A percentile compares a stretch with the other conserved stretches of the same genome.
These are phyloP conservation scores for Euplexia lucipara DNA, from an alignment of 2,888 invertebrate species.

Conservation along the genomic window DNA sequence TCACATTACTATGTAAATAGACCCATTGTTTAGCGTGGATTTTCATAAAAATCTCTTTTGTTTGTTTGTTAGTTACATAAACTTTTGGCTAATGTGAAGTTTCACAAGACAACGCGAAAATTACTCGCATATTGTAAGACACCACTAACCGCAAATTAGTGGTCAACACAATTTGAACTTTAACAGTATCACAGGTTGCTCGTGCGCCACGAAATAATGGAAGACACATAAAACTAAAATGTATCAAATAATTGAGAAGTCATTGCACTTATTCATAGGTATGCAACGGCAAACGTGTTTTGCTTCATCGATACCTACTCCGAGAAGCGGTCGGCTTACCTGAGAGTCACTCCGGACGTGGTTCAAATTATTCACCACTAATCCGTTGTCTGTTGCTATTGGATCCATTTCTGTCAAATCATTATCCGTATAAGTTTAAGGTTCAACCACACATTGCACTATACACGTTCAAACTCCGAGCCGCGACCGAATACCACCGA, in stretches of 20 bases:
- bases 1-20: constrained; percentile 52
- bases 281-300: constrained; percentile 88
- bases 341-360: constrained; percentile 89
- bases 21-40: constrained; percentile 37
- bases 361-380: constrained; percentile 89
- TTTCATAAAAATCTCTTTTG: constrained; percentile 48
- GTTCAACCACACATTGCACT: constrained; percentile 75
- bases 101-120: constrained; percentile 29
- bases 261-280: constrained; percentile 87
- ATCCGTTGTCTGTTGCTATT: constrained; percentile 87
- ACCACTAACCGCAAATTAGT: constrained; percentile 43
- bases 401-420: constrained; percentile 85
- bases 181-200: constrained; percentile 37
- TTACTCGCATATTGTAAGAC: constrained; percentile 24
- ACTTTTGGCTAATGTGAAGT: constrained; percentile 37
- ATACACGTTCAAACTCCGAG: constrained; percentile 67
- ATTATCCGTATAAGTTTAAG: constrained; percentile 76
- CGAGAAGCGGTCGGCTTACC: constrained; percentile 81
- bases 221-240: constrained; percentile 63
- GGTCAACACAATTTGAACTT: constrained; percentile 35
- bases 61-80: constrained; percentile 28
- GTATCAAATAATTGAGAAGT: constrained; percentile 78
- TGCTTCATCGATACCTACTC: constrained; percentile 81
- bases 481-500: constrained; percentile 50
- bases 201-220: constrained; percentile 41